Conservation (phyloP, 53 echinoderm and acorn worm genomes). For the Henricia sp. region DNA sequence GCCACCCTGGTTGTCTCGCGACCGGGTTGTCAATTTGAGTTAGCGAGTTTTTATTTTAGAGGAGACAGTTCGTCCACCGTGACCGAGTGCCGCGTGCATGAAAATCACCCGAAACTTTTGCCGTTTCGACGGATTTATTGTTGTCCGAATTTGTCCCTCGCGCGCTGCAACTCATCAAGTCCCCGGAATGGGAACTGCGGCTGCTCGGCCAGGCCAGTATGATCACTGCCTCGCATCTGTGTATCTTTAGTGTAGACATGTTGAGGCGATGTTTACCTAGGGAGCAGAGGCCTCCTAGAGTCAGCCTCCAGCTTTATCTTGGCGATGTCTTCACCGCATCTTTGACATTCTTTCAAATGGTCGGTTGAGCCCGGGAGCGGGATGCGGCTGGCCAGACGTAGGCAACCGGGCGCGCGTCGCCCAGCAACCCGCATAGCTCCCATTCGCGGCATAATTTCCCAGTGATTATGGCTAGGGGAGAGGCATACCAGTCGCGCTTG, state of each 20-base stretch:
- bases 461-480: conserved; percentile 59
- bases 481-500: conserved; percentile 58
- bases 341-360: conserved; percentile 52
- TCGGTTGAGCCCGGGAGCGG: conserved; percentile 19
- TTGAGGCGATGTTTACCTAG: conserved; percentile 50
- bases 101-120: conserved; percentile 45
- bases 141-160: conserved; percentile 26
- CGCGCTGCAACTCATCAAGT: conserved; percentile 10
- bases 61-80: conserved; percentile 24
- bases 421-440: conserved; percentile 57
- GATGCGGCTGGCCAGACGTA: conserved; percentile 19
- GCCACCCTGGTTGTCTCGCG: conserved; percentile 35
- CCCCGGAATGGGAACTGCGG: conserved; percentile 38
- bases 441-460: conserved; percentile 69
- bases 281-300: conserved; percentile 33
- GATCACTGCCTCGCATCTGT: conserved; percentile 25
- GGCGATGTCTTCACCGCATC: conserved; percentile 52
- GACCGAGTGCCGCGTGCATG: conserved; percentile 36
- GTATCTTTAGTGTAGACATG: not conserved
- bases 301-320: not conserved
- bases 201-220: conserved; percentile 44
- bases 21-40: conserved; percentile 48
- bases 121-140: conserved; percentile 27
- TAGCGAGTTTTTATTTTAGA: conserved; percentile 21
- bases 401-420: conserved; percentile 40